Base-by-base conservation (phyloP, 2,888 invertebrate genomes). In the Drosophila falleni region DNA sequence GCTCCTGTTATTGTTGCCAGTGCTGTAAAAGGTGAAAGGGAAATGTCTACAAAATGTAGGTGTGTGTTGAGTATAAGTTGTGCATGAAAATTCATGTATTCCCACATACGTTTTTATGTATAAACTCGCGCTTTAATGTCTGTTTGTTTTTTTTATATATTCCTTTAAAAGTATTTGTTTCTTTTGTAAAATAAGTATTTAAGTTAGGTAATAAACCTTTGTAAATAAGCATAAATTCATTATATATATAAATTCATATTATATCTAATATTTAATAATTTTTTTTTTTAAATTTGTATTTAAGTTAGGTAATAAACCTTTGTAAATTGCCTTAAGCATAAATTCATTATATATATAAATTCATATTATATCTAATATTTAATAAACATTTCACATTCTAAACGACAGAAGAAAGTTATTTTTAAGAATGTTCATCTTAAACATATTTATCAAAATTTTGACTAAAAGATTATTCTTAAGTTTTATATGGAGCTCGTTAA, bases 41-140 rank as follows among this genome's bases (percentile, higher is more conserved):
- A 5, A 31, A 31, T 33, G 16, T 42, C 11, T 19, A 5, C 42
- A 23, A 44, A 26, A 10, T n/a, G 29, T n/a, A 6, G 44, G 46
- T 44, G 33, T 47, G 67, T 53, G 63, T 53, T 31, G 9, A 2
- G 61, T 61, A 64, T 54, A 60, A n/a, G 63, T 53, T 49, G 63
- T 62, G 63, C 37, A 29, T 44, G 55, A 26, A 74, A 81, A 71
- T 65, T 71, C 49, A 56, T 58, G 71, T 74, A 69, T 46, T 59
- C 29, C 6, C 6, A 29, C 29, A 29, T 10, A 1, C 39, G 16
- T 41, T n/a, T n/a, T 2, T 6, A 37, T 5, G 2, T 5, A n/a
- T 35, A 1, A 2, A 35, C 2, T 35, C 13, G 16, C 16, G 19
- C 10, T 42, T 16, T 41, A 41, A 19, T 16, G 41, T 13, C 11